A percentile compares a stretch with the other conserved stretches of the same genome.
Evolutionary conservation across 2,113 vertebrate genomes (phyloP).

Genomic region (Ictidomys tridecemlineatus): DNA sequence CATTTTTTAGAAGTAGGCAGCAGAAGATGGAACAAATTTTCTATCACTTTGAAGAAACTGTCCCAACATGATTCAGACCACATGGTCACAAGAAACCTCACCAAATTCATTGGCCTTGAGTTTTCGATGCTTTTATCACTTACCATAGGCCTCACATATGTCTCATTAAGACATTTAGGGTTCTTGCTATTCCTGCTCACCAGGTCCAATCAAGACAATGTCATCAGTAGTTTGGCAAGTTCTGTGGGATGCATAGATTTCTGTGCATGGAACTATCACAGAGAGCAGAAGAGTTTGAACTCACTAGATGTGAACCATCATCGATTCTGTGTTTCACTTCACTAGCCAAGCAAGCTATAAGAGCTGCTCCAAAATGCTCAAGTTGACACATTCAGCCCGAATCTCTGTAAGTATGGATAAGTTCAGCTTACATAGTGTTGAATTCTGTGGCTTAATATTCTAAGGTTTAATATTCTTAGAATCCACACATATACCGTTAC

Average conservation of each 20-base stretch:
- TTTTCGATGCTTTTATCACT: neutral
- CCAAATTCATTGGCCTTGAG: fast-evolving
- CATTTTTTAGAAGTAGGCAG: neutral
- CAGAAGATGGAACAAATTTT: neutral
- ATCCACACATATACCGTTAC: neutral
- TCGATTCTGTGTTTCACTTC: neutral
- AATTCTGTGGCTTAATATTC: neutral
- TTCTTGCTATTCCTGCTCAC: neutral
- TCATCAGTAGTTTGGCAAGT: neutral
- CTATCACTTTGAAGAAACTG: neutral
- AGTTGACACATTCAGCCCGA: neutral
- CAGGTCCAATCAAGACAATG: neutral
- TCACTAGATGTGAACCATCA: neutral
- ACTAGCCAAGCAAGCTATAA: neutral
- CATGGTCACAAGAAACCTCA: neutral
- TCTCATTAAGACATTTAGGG: neutral
- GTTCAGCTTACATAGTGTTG: neutral
- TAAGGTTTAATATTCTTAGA: neutral
- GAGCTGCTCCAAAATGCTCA: neutral
- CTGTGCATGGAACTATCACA: neutral
- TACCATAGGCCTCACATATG: neutral
- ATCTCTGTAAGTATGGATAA: neutral
- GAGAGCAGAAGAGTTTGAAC: neutral
- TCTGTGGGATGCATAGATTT: neutral
- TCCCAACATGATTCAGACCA: neutral